These are phyloP conservation scores for Drosophila paulistorum DNA, from an alignment of 1,140 invertebrate species.

Conservation along the genomic window DNA sequence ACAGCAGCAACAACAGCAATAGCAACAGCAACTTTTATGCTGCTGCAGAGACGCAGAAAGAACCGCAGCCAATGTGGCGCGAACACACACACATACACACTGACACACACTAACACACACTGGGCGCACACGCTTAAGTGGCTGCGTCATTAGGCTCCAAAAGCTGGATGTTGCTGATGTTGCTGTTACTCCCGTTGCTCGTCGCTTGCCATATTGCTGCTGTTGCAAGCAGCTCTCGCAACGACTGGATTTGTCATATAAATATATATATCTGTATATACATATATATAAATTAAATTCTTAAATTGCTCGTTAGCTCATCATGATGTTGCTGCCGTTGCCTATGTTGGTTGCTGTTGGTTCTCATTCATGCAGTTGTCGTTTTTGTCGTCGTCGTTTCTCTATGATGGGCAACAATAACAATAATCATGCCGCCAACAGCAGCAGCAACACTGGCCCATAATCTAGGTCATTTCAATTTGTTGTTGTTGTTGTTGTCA, in stretches of 20 bases:
- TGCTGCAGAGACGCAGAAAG: conserved; percentile 44
- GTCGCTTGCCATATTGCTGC: conserved; percentile 28
- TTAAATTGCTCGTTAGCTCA: conserved; percentile 78
- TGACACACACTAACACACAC: conserved; percentile 21
- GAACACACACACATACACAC: conserved; percentile 30
- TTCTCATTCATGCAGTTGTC: conserved; percentile 56
- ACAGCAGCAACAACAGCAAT: conserved; percentile 43
- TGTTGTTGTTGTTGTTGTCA: conserved; percentile 36
- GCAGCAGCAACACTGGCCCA: conserved; percentile 24
- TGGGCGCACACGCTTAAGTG: conserved; percentile 58
- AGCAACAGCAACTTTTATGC: conserved; percentile 38
- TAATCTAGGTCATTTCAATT: conserved; percentile 28
- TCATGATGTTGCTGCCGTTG: conserved; percentile 58
- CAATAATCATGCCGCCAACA: conserved; percentile 59
- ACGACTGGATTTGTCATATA: conserved; percentile 42
- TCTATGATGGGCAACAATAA: conserved; percentile 69
- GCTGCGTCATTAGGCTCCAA: conserved; percentile 73
- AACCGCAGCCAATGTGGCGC: conserved; percentile 76
- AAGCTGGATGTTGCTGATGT: conserved; percentile 32
- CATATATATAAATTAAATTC: conserved; percentile 69
- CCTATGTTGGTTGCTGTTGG: conserved; percentile 17
- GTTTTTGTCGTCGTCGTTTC: conserved; percentile 25
- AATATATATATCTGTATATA: conserved; percentile 37
- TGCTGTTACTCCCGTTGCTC: conserved; percentile 34
- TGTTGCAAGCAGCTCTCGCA: conserved; percentile 37